A percentile compares a stretch with the other conserved stretches of the same genome.
phyloP scores from a whole-genome alignment of 2,888 invertebrate genomes.

The Beris chalybata region DNA sequence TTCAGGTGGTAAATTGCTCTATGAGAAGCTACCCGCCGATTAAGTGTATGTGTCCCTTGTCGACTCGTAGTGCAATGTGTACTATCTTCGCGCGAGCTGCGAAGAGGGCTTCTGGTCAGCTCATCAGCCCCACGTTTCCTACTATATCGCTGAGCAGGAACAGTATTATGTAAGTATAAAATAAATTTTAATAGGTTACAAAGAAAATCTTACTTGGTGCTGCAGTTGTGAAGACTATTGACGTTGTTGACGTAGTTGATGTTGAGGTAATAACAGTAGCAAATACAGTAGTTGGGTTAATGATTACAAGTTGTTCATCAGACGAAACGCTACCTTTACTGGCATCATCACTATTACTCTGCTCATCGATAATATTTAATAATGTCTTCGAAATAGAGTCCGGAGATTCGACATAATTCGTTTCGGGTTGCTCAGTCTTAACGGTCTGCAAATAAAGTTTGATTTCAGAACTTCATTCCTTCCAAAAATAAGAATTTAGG shows the following conservation, averaged over 20 bases:
- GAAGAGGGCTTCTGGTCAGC: no score
- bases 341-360: slow-evolving; percentile 52
- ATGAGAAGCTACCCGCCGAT: no score
- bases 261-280: slow-evolving; percentile 55
- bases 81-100: no score
- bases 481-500: no score
- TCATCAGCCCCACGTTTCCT: no score
- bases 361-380: slow-evolving; percentile 54
- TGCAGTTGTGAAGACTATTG: slow-evolving; percentile 63
- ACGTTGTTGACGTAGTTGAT: slow-evolving; percentile 61
- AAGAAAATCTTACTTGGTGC: slow-evolving; percentile 59
- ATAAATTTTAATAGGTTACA: background rate
- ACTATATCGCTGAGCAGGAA: no score
- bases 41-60: no score
- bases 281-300: slow-evolving; percentile 58
- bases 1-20: no score
- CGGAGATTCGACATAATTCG: slow-evolving; percentile 55
- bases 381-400: slow-evolving; percentile 51
- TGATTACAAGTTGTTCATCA: slow-evolving; percentile 54
- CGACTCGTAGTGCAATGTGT: no score
- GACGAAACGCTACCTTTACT: slow-evolving; percentile 46
- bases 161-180: background rate
- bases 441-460: slow-evolving; percentile 9
- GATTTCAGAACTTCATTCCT: no score
- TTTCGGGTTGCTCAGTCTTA: slow-evolving; percentile 48